phyloP scores from a whole-genome alignment of 2,113 vertebrate genomes.

The Passer domesticus region DNA sequence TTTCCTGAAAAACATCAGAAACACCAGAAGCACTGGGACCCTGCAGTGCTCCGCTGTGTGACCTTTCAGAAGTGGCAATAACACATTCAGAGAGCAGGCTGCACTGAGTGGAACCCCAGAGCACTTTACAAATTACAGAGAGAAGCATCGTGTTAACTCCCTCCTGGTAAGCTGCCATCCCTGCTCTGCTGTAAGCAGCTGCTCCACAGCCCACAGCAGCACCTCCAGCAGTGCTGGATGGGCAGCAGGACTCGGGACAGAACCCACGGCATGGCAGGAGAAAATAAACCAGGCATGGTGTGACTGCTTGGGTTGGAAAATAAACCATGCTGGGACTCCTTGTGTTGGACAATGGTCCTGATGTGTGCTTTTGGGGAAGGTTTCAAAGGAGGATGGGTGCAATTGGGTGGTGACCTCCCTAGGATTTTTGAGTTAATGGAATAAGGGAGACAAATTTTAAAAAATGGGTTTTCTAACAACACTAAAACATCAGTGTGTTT shows the following conservation, averaged over 20 bases:
- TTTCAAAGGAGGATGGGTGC: not conserved
- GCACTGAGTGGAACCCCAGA: not conserved
- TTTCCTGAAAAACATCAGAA: not conserved
- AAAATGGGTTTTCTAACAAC: not conserved
- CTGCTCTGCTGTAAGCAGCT: not conserved
- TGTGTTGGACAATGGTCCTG: not conserved
- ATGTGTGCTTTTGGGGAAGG: not conserved
- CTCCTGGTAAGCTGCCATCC: not conserved
- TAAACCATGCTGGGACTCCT: not conserved
- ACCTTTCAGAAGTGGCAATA: not conserved
- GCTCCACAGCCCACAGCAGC: not conserved
- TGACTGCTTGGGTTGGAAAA: not conserved
- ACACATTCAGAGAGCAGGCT: not conserved
- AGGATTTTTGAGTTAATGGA: constrained; percentile 3
- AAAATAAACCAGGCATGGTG: not conserved
- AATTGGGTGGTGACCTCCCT: not conserved
- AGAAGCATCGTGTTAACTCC: not conserved
- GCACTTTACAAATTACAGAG: constrained; percentile 37
- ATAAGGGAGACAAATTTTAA: not conserved
- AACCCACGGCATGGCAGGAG: not conserved
- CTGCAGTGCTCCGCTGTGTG: not conserved
- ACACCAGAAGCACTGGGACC: not conserved
- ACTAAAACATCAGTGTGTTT: not conserved
- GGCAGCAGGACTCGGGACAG: not conserved
- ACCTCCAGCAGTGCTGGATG: not conserved